Base-by-base conservation (phyloP, 1,140 invertebrate species). In the Apolygus lucorum region DNA sequence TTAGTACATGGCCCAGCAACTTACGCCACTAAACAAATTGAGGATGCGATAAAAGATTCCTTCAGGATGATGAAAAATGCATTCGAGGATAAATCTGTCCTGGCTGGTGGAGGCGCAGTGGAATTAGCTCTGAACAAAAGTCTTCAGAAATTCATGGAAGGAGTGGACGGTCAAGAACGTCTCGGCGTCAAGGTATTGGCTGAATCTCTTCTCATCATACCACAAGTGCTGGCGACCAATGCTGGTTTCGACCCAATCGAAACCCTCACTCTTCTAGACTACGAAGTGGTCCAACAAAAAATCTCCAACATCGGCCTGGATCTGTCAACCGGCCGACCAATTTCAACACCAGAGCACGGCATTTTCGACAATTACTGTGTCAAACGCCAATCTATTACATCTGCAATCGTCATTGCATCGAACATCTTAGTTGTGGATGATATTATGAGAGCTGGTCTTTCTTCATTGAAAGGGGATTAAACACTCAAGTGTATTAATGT, bases 361-460 rank as follows among this genome's bases (percentile, higher is more conserved):
- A 92, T 99, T 75, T 89, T 88, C 75, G 98, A 99, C 78, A 99
- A 99, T 78, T 98, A 95, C 76, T 85, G 92, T 76, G 97, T 99
- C 0, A 99, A 99, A 78, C 96, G 90, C 77, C 96, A 99, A 84
- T 94, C 98, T 70, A 84, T 99, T 49, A 93, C 96, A 80, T 98
- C 98, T 2, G 95, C 88, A 75, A 92, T 95, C 8, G 91, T 98
- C 1, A 98, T 99, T 77, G 96, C 97, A 34, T 92, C 90, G 76
- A 99, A 99, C 81, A 84, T 99, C 4, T 84, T 99, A 25, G 85
- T 99, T 26, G 97, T 99, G 2, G 98, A 99, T 82, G 98, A 99
- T 84, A 98, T 99, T 63, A 99, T 99, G 95, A 86, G 96, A 82
- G 98, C 98, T 76, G 98, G 98, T 74, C 90, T 99, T 85, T 95